Conservation (phyloP, 2,797 vertebrate species). For the Mus minutoides region DNA sequence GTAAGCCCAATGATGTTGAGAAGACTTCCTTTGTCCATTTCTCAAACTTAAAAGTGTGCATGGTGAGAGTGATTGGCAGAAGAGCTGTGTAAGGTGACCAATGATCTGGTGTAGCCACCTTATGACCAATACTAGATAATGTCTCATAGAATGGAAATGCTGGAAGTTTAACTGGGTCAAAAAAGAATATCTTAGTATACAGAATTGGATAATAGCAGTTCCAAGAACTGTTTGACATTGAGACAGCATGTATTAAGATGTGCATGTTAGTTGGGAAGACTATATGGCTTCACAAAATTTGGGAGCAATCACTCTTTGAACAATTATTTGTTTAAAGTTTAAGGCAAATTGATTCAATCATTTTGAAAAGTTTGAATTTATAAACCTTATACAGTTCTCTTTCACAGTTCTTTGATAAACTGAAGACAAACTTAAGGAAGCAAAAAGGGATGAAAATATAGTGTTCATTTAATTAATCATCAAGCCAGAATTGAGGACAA, state of each 20-base stretch:
- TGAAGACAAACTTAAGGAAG: constrained; percentile 40
- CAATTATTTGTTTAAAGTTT: neutral
- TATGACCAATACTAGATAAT: neutral
- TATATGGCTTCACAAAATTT: neutral
- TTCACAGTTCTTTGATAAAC: neutral
- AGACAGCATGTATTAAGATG: neutral
- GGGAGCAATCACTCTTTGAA: neutral
- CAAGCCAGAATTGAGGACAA: neutral
- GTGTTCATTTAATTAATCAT: constrained; percentile 44
- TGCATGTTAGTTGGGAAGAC: neutral
- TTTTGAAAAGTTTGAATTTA: neutral
- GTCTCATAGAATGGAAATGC: neutral
- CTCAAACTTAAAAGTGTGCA: neutral
- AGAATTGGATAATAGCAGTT: neutral
- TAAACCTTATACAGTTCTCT: neutral
- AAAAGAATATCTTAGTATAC: neutral
- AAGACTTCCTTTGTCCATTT: neutral
- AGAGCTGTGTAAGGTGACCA: neutral
- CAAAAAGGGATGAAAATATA: constrained; percentile 30
- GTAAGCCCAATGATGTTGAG: neutral
- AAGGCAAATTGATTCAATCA: neutral
- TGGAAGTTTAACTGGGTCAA: neutral
- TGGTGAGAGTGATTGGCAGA: neutral
- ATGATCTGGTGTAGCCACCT: neutral
- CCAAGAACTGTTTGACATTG: neutral